These are phyloP conservation scores for Podiceps cristatus DNA, from an alignment of 2,113 vertebrate species.

Conservation along the genomic window DNA sequence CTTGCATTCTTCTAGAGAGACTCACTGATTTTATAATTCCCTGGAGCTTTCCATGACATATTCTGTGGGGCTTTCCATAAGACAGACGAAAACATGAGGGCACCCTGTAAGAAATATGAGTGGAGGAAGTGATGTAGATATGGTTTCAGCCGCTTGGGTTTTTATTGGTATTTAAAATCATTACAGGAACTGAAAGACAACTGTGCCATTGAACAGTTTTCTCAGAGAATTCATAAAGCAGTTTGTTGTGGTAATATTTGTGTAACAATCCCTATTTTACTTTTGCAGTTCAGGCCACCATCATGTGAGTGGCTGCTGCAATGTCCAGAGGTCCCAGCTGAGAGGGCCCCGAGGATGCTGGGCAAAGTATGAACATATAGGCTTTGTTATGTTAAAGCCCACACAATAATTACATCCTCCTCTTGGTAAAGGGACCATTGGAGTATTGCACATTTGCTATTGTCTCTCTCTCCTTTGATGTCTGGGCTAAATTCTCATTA, in stretches of 20 bases:
- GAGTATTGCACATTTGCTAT: not conserved
- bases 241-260: not conserved
- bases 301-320: fast-evolving
- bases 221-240: not conserved
- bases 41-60: not conserved
- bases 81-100: not conserved
- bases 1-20: not conserved
- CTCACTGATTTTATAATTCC: not conserved
- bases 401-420: conserved; percentile 24
- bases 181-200: not conserved
- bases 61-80: not conserved
- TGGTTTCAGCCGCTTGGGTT: fast-evolving
- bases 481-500: conserved; percentile 42
- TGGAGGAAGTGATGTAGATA: not conserved
- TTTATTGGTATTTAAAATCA: not conserved
- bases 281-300: not conserved
- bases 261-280: not conserved
- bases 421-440: not conserved
- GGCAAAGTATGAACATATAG: not conserved
- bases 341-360: not conserved
- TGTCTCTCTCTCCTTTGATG: conserved; percentile 21
- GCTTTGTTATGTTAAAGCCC: conserved; percentile 16
- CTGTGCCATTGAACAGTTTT: not conserved
- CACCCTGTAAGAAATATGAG: not conserved
- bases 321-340: not conserved